phyloP scores from a whole-genome alignment of 2,113 vertebrate species.

The Odontophorus gujanensis region DNA sequence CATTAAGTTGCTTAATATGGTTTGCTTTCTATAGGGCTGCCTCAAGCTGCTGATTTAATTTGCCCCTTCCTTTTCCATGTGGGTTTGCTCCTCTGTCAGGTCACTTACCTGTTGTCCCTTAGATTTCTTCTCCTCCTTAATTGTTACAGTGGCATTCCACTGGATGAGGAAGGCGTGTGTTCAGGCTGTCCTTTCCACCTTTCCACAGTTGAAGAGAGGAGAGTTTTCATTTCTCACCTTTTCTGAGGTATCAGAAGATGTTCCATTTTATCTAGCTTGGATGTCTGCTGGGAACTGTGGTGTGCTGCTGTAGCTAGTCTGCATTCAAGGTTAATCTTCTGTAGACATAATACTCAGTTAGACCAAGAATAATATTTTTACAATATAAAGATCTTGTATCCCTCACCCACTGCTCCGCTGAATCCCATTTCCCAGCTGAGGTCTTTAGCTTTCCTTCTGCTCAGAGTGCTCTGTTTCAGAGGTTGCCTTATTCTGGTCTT shows the following conservation, averaged over 20 bases:
- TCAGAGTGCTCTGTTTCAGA: background rate
- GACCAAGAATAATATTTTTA: background rate
- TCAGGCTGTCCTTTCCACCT: background rate
- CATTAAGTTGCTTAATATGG: background rate
- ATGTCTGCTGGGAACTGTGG: background rate
- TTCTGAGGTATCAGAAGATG: background rate
- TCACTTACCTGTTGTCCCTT: fast-evolving
- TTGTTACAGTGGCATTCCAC: background rate
- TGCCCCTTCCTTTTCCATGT: background rate
- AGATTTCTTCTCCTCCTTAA: background rate
- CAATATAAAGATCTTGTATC: background rate
- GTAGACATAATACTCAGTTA: background rate
- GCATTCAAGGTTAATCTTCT: background rate
- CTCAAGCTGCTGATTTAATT: background rate
- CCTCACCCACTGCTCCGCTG: background rate
- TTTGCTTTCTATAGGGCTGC: background rate
- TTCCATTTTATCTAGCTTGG: background rate
- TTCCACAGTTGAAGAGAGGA: background rate
- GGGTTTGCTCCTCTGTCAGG: background rate
- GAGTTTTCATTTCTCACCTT: background rate
- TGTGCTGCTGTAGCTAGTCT: background rate
- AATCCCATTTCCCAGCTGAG: background rate
- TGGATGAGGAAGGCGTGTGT: background rate
- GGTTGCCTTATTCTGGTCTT: background rate
- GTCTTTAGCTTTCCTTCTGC: background rate